Evolutionary conservation across 2,888 invertebrate species (phyloP), one percentile per base, ranked within the genome.

Genomic region (Nasonovia ribisnigri): DNA sequence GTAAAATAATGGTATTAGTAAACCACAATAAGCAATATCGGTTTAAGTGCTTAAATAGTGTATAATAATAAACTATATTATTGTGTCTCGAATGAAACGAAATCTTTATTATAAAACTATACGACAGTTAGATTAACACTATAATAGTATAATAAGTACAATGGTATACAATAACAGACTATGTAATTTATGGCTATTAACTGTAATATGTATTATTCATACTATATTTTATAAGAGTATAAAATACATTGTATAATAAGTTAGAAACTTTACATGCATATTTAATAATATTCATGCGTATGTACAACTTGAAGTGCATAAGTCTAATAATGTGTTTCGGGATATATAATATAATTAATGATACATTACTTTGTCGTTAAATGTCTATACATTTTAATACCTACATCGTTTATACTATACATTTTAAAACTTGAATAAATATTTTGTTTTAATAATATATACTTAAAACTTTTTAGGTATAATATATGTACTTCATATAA

Each of bases 231-330:
- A 36, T 36, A 77, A 77, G 36, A 77, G 20, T 77, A 77, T 1
- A 36, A 77, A 77, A 77, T 77, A 36, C 77, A 20, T 36, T 20
- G 8, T 57, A 67, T n/a, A 67, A 13, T 1, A 67, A 84, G 84
- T 43, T 84, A 43, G 84, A 84, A 84, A 84, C 84, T 43, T 43
- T 24, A 84, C 26, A 26, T 43, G 26, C 10, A 43, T 84, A 84
- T 43, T 84, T 43, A 84, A 84, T 84, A 29, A 84, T 84, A 29
- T 84, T 43, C 84, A 84, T 84, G 36, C 77, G 26, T 84, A 84
- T 43, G 84, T 43, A 43, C 43, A 43, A 84, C 84, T 42, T 84
- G 26, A 43, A 84, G 84, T 84, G 3, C 4, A 26, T 43, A 42
- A 42, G 43, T 84, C 42, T 84, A 84, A 77, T 77, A 36, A 43